phyloP scores from a whole-genome alignment of 2,888 invertebrate genomes.

The Steromphala cineraria region DNA sequence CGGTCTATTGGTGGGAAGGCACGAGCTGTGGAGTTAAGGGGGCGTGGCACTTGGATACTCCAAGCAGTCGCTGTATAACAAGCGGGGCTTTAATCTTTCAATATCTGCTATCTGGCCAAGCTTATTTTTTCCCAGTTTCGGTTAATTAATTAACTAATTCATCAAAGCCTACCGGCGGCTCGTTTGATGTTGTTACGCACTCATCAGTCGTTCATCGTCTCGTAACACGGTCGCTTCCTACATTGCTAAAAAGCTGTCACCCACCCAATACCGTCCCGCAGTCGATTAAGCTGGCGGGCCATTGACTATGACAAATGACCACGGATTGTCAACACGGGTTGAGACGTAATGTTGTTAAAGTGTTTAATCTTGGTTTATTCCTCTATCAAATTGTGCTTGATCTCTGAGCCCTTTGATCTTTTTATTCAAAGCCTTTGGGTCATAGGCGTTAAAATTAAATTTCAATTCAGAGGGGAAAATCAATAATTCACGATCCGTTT shows the following conservation, averaged over 20 bases:
- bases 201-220: background rate
- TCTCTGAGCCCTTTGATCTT: background rate
- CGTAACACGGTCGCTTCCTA: too few species aligned
- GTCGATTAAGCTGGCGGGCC: too few species aligned
- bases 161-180: slow-evolving; percentile 3
- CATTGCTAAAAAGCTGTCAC: too few species aligned
- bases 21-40: background rate
- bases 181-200: background rate
- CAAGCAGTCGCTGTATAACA: background rate
- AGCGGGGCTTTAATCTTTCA: slow-evolving; percentile 13
- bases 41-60: background rate
- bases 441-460: too few species aligned
- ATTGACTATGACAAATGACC: background rate
- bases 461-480: too few species aligned
- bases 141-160: slow-evolving; percentile 19
- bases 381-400: background rate
- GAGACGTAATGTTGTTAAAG: background rate
- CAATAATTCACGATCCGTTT: too few species aligned
- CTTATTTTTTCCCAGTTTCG: slow-evolving; percentile 1
- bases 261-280: too few species aligned
- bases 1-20: background rate
- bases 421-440: background rate
- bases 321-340: background rate
- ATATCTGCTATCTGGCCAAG: background rate
- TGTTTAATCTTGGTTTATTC: background rate